phyloP scores from a whole-genome alignment of 2,797 vertebrate genomes.

The Poecilia picta region DNA sequence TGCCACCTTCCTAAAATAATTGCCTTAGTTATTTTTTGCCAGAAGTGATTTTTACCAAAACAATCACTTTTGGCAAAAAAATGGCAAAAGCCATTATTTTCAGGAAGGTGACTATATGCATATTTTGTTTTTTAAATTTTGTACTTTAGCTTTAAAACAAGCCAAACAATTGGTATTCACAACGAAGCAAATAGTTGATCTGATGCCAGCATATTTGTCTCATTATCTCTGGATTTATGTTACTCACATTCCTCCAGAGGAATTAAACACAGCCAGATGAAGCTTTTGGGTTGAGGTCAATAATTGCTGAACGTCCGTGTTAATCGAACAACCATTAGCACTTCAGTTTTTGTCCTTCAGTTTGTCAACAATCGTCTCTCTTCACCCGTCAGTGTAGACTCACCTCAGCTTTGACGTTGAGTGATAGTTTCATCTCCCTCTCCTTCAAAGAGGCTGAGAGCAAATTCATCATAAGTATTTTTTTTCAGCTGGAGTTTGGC shows the following conservation, averaged over 20 bases:
- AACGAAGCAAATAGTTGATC: not conserved
- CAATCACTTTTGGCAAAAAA: no score
- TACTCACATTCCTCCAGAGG: not conserved
- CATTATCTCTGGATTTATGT: not conserved
- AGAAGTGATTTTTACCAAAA: no score
- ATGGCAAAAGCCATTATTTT: no score
- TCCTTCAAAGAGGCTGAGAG: constrained; percentile 21
- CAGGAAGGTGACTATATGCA: not conserved
- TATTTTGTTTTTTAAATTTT: not conserved
- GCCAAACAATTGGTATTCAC: not conserved
- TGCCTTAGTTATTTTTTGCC: no score
- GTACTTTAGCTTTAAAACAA: not conserved
- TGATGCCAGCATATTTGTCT: not conserved
- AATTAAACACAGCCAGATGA: not conserved
- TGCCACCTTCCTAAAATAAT: no score
- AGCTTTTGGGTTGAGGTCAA: not conserved
- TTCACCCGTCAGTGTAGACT: not conserved
- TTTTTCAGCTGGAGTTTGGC: constrained; percentile 40
- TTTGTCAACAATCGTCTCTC: constrained; percentile 12
- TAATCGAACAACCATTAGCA: constrained; percentile 13
- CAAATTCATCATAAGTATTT: constrained; percentile 51
- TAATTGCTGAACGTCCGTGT: constrained; percentile 14
- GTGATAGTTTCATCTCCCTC: constrained; percentile 30
- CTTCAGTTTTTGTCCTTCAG: constrained; percentile 9
- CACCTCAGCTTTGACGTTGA: constrained; percentile 25